phyloP scores from a whole-genome alignment of 2,888 invertebrate species.

The Oscheius sp. region DNA sequence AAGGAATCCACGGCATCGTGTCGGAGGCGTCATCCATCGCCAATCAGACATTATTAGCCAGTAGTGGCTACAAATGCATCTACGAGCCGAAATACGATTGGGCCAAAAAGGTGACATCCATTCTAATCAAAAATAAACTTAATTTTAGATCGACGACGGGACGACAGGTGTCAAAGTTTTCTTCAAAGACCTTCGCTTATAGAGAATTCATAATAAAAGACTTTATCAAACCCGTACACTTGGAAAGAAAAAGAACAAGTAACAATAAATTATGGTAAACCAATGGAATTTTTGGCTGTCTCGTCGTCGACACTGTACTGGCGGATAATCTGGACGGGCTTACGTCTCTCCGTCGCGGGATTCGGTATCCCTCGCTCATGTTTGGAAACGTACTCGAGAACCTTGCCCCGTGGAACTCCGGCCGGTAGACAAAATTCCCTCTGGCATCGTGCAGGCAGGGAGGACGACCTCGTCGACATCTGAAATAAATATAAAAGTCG shows the following conservation, averaged over 20 bases:
- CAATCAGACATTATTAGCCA: conserved; percentile 28
- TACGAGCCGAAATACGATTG: conserved; percentile 22
- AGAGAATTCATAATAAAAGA: neutral
- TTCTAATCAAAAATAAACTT: neutral
- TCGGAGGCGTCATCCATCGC: conserved; percentile 37
- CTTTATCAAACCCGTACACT: neutral
- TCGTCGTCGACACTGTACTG: conserved; percentile 50
- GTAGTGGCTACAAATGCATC: conserved; percentile 19
- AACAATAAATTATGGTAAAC: neutral
- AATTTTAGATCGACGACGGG: conserved; percentile 28
- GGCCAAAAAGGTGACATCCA: conserved; percentile 12
- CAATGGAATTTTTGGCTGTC: conserved; percentile 4
- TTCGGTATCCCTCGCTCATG: conserved; percentile 68
- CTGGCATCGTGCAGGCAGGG: conserved; percentile 45
- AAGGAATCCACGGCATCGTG: conserved; percentile 30
- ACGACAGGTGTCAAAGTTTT: conserved; percentile 23
- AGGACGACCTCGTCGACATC: conserved; percentile 61
- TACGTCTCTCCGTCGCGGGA: conserved; percentile 56
- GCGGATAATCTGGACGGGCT: conserved; percentile 51
- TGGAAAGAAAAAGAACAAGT: neutral
- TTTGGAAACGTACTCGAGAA: conserved; percentile 62
- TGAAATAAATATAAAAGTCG: conserved; percentile 29
- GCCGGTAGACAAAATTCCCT: conserved; percentile 28
- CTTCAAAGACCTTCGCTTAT: conserved; percentile 25
- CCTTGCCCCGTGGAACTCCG: conserved; percentile 56